A percentile compares a stretch with the other conserved stretches of the same genome.
Conservation (phyloP, 2,797 vertebrate genomes). For the Nannoperca obscura region DNA sequence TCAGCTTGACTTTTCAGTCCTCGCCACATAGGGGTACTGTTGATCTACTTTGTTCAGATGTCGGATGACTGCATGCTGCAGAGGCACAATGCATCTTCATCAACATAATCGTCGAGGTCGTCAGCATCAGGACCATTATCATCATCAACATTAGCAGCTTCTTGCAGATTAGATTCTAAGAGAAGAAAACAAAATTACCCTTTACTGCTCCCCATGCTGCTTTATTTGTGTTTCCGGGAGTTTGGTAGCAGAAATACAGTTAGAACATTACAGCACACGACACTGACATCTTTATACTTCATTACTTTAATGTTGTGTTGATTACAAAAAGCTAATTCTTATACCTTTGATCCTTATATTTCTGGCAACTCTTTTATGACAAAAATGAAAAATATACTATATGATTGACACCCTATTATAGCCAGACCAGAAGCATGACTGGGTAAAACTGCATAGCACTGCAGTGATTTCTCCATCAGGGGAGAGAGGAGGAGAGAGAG, state of each 20-base stretch:
- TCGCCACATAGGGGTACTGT: conserved; percentile 59
- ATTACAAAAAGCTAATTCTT: background rate
- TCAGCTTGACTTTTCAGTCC: accelerated
- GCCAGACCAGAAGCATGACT: conserved; percentile 30
- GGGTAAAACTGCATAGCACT: conserved; percentile 19
- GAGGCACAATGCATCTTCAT: conserved; percentile 25
- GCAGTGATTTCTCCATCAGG: conserved; percentile 47
- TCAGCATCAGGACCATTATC: conserved; percentile 40
- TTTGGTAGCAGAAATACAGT: background rate
- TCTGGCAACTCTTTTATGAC: background rate
- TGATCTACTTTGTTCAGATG: conserved; percentile 15
- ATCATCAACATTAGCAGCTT: conserved; percentile 32
- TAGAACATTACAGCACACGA: background rate
- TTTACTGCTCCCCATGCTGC: background rate
- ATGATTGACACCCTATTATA: conserved; percentile 6
- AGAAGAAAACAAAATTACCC: conserved; percentile 17
- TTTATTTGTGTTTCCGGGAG: conserved; percentile 9
- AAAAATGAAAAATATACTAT: background rate
- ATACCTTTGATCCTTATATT: background rate
- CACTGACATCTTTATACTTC: background rate
- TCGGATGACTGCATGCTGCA: conserved; percentile 30
- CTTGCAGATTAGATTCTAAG: conserved; percentile 40
- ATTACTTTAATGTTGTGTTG: background rate
- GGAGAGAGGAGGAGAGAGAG: conserved; percentile 11
- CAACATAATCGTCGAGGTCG: conserved; percentile 4